phyloP scores from a whole-genome alignment of 2,797 vertebrate genomes.

The Tragelaphus oryx region DNA sequence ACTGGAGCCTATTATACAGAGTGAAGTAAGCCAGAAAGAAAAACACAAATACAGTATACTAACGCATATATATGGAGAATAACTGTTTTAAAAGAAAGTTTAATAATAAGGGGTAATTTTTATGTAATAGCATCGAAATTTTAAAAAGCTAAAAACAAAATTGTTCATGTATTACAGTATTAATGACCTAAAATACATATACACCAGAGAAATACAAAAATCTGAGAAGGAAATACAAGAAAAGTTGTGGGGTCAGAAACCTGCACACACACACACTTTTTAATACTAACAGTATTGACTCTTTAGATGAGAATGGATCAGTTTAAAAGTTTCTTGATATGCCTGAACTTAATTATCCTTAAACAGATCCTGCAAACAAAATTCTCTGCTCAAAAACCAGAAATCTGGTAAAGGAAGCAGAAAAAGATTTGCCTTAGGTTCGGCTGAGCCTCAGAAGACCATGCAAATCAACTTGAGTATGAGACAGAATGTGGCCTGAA shows the following conservation, averaged over 20 bases:
- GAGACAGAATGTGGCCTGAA: background rate
- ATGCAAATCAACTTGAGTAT: background rate
- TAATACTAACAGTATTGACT: background rate
- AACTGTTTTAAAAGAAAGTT: background rate
- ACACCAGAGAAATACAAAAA: background rate
- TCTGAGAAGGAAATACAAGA: background rate
- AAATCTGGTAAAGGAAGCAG: background rate
- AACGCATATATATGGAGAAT: too few relatives aligned
- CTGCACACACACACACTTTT: background rate
- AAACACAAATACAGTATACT: too few relatives aligned
- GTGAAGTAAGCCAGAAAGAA: too few relatives aligned
- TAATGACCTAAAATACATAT: background rate
- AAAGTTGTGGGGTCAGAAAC: background rate
- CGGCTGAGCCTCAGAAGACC: background rate
- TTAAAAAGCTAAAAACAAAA: background rate
- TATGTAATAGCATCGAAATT: background rate
- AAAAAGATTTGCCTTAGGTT: background rate
- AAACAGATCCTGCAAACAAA: background rate
- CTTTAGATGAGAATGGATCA: background rate
- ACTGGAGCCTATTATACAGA: too few relatives aligned
- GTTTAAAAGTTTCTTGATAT: background rate
- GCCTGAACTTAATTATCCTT: background rate
- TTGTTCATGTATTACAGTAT: background rate
- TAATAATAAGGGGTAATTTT: background rate
- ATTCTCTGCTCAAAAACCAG: background rate